Conservation (phyloP, 2,888 invertebrate genomes). For the Xanthostigma xanthostigma region DNA sequence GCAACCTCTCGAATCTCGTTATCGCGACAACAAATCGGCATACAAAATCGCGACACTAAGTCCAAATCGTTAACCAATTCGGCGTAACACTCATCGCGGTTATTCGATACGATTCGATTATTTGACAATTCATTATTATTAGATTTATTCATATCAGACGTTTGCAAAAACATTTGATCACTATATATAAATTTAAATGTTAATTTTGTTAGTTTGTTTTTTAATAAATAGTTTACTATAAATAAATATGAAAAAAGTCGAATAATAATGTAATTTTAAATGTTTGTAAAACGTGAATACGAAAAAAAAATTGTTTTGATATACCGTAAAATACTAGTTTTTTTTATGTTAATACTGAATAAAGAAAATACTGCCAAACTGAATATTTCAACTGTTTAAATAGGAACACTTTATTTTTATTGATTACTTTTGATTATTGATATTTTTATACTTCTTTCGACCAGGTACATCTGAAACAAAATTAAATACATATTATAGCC, state of each 20-base stretch:
- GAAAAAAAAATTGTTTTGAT: not conserved
- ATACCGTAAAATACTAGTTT: not conserved
- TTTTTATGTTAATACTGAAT: not conserved
- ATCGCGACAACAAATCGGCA: constrained; percentile 36
- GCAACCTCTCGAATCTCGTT: constrained; percentile 34
- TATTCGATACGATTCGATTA: constrained; percentile 12
- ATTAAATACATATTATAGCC: not conserved
- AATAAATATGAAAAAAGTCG: not conserved
- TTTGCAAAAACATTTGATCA: constrained; percentile 24
- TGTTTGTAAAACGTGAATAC: not conserved
- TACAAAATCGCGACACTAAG: constrained; percentile 33
- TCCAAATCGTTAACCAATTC: constrained; percentile 28
- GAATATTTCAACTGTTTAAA: not conserved
- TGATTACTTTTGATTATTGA: not conserved
- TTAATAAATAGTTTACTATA: not conserved
- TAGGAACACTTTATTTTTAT: not conserved
- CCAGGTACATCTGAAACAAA: not conserved
- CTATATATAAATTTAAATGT: not conserved
- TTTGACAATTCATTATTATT: constrained; percentile 20
- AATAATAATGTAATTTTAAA: not conserved
- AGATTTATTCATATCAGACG: constrained; percentile 23
- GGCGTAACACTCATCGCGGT: constrained; percentile 17
- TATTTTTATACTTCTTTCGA: not conserved
- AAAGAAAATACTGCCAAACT: not conserved
- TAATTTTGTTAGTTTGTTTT: not conserved